phyloP scores from a whole-genome alignment of 2,113 vertebrate species.

The Collichthys lucidus region DNA sequence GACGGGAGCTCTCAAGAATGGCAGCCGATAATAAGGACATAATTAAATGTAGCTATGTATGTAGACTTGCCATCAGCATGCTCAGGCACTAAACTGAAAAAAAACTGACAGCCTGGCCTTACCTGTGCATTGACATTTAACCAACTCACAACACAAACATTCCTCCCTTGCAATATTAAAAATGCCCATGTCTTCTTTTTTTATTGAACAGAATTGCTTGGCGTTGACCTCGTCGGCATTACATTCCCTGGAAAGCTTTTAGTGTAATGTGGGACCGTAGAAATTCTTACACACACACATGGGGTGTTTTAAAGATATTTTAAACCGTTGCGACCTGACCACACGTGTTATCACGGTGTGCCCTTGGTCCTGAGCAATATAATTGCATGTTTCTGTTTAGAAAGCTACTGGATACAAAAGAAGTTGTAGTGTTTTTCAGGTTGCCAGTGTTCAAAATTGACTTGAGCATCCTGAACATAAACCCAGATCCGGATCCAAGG shows the following conservation, averaged over 20 bases:
- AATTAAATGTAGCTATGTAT: no score
- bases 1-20: neutral
- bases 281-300: neutral
- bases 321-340: neutral
- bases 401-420: slow-evolving; percentile 1
- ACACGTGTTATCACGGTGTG: neutral
- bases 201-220: neutral
- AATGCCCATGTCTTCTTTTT: neutral
- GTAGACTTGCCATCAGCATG: neutral
- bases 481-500: neutral
- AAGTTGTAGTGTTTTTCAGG: neutral
- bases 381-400: neutral
- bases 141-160: neutral
- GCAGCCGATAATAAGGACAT: no score
- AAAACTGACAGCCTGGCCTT: neutral
- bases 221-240: neutral
- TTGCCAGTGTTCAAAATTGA: neutral
- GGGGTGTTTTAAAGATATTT: neutral
- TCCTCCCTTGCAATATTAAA: neutral
- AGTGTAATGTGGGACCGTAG: neutral
- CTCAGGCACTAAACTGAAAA: neutral
- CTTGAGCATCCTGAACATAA: neutral
- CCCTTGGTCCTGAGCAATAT: neutral
- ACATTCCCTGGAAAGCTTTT: neutral
- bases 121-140: neutral